Evolutionary conservation across 1,140 invertebrate genomes (phyloP).

Genomic region (Heterodera schachtii): DNA sequence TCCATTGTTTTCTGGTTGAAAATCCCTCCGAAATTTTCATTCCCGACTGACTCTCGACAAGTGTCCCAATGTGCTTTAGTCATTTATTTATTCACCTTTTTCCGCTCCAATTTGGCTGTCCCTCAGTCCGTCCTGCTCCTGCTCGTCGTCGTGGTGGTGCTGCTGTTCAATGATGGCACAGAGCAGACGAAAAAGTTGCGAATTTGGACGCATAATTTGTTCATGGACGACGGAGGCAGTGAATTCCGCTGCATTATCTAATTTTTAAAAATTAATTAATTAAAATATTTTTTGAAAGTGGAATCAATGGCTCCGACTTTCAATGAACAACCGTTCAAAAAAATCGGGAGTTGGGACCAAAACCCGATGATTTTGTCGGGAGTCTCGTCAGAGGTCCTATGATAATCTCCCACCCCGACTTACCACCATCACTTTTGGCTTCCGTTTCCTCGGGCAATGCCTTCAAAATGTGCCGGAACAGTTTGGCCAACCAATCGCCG

Average conservation of each 20-base stretch:
- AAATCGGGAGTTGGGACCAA: too few relatives aligned
- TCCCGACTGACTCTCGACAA: too few relatives aligned
- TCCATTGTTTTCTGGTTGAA: too few relatives aligned
- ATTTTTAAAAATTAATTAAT: not conserved
- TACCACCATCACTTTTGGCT: not conserved
- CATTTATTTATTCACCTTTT: slow-evolving; percentile 13
- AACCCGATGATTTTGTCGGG: too few relatives aligned
- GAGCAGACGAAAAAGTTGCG: slow-evolving; percentile 22
- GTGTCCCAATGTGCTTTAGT: too few relatives aligned
- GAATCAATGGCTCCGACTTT: not conserved
- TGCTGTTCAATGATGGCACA: slow-evolving; percentile 35
- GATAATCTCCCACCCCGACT: too few relatives aligned
- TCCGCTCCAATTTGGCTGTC: not conserved
- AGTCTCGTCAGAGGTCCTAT: too few relatives aligned
- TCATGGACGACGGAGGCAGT: not conserved
- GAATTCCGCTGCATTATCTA: not conserved
- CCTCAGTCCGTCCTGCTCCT: slow-evolving; percentile 2
- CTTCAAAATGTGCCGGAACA: slow-evolving; percentile 35
- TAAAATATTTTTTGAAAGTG: slow-evolving; percentile 16
- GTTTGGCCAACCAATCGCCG: slow-evolving; percentile 31
- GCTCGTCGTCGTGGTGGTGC: not conserved
- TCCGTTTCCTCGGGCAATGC: not conserved
- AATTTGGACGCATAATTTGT: slow-evolving; percentile 17
- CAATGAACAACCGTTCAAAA: too few relatives aligned
- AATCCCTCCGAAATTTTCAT: too few relatives aligned